A percentile compares a stretch with the other conserved stretches of the same genome.
Evolutionary conservation across 2,113 vertebrate genomes (phyloP).

Genomic region (Lophotis ruficrista): DNA sequence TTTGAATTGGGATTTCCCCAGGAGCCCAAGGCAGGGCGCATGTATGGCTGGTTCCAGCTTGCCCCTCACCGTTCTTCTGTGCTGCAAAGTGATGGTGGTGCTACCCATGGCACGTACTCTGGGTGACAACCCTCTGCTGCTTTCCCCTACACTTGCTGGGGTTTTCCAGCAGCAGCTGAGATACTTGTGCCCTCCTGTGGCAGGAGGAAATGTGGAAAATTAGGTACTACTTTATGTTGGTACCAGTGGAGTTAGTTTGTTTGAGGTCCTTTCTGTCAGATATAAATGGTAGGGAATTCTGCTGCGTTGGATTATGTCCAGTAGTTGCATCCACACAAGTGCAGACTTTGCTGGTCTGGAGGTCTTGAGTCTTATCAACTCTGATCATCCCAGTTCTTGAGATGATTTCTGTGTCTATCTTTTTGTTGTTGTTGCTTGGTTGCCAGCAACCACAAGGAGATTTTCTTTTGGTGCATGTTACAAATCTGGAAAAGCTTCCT

Average conservation of each 20-base stretch:
- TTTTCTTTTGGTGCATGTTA: neutral
- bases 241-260: neutral
- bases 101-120: accelerated
- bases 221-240: neutral
- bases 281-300: neutral
- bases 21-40: neutral
- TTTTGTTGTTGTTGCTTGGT: neutral
- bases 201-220: neutral
- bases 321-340: neutral
- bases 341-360: neutral
- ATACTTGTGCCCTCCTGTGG: neutral
- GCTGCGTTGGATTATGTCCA: accelerated
- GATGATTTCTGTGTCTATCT: neutral
- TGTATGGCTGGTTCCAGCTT: neutral
- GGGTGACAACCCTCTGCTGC: neutral
- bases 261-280: neutral
- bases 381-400: neutral
- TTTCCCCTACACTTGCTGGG: accelerated
- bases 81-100: accelerated
- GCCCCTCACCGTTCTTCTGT: accelerated
- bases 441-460: neutral
- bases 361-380: neutral
- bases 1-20: neutral
- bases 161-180: neutral
- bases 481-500: neutral